Evolutionary conservation across 2,113 vertebrate species (phyloP).

Genomic region (Megatriorchis doriae): DNA sequence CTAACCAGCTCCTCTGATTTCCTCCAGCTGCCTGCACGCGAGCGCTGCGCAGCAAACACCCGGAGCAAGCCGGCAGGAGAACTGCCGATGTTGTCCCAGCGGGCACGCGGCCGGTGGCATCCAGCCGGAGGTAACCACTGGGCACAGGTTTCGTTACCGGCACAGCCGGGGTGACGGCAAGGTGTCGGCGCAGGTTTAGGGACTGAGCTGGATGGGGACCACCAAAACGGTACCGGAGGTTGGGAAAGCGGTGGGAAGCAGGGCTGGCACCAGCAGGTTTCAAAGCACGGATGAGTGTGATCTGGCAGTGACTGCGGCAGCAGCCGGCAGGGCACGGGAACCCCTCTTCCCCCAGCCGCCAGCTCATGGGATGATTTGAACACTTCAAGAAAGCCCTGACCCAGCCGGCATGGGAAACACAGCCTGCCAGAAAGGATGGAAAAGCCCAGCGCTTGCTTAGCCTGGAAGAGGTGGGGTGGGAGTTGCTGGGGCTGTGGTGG

Average conservation of each 20-base stretch:
- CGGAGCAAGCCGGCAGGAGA: background rate
- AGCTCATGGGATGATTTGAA: background rate
- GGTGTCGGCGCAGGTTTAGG: background rate
- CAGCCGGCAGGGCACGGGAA: accelerated
- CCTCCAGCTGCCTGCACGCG: constrained; percentile 50
- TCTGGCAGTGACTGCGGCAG: background rate
- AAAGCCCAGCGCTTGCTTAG: background rate
- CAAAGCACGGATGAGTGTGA: background rate
- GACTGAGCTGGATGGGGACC: background rate
- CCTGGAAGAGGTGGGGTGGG: background rate
- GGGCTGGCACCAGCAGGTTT: background rate
- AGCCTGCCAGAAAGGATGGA: background rate
- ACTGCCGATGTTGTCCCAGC: accelerated
- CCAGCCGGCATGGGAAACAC: accelerated
- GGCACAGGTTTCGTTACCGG: background rate
- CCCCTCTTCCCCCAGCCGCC: accelerated
- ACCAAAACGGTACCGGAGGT: accelerated
- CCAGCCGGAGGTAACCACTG: accelerated
- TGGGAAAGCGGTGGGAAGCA: background rate
- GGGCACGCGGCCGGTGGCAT: accelerated
- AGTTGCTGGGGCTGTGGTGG: background rate
- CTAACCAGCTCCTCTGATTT: background rate
- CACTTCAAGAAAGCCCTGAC: background rate
- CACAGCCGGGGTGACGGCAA: background rate
- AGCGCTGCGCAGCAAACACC: background rate